These are phyloP conservation scores for Scaptomyza flava DNA, from an alignment of 2,888 invertebrate genomes.

Conservation along the genomic window DNA sequence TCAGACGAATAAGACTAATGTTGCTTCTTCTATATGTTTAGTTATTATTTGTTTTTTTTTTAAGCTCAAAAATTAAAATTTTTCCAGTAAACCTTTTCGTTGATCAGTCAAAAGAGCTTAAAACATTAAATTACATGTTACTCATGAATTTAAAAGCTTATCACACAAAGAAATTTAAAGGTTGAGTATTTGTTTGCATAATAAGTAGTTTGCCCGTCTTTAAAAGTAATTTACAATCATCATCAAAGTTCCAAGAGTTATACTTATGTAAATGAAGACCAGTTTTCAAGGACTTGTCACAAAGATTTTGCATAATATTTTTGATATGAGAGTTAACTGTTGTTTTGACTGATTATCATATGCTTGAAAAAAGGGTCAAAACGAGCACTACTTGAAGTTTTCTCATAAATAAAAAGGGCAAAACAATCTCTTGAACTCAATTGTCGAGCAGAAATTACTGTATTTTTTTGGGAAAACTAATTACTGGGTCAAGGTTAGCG, in stretches of 20 bases:
- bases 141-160: not conserved
- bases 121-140: conserved; percentile 1
- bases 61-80: not conserved
- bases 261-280: conserved; percentile 27
- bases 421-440: conserved; percentile 44
- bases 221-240: not conserved
- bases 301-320: conserved; percentile 29
- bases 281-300: conserved; percentile 43
- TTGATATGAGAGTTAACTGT: not conserved
- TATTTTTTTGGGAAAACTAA: conserved; percentile 40
- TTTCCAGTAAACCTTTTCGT: conserved; percentile 1
- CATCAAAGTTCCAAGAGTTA: not conserved
- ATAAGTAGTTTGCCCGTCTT: not conserved
- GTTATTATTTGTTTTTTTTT: not conserved
- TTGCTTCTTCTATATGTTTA: not conserved
- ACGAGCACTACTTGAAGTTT: conserved; percentile 12
- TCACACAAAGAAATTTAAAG: not conserved
- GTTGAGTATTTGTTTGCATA: not conserved
- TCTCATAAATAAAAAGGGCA: conserved; percentile 31
- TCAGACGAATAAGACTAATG: not conserved
- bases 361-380: conserved; percentile 5
- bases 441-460: conserved; percentile 27
- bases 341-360: conserved; percentile 28
- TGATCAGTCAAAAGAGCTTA: not conserved
- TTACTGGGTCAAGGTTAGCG: conserved; percentile 67